Conservation (phyloP, 2,113 vertebrate genomes). For the Columbina picui region DNA sequence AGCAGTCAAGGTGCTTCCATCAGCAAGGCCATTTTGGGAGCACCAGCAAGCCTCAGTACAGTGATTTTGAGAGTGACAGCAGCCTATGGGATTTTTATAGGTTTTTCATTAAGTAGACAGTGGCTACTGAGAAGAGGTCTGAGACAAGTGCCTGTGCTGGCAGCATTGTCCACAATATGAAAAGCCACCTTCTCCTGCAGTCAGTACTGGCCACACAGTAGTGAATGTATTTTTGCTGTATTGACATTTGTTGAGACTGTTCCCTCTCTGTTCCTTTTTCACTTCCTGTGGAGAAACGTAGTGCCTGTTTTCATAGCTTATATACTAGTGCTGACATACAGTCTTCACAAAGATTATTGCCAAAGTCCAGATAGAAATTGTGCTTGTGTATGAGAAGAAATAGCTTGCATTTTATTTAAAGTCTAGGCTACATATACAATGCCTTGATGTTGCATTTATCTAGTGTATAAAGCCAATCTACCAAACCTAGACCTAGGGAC, state of each 20-base stretch:
- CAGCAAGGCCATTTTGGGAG: background rate
- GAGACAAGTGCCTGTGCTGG: background rate
- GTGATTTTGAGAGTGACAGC: background rate
- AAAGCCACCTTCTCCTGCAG: background rate
- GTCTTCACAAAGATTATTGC: background rate
- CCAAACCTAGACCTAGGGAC: background rate
- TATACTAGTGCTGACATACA: background rate
- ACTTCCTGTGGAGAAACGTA: background rate
- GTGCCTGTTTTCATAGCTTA: background rate
- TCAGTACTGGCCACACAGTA: background rate
- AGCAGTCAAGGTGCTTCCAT: background rate
- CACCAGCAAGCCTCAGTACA: fast-evolving
- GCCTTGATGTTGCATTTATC: background rate
- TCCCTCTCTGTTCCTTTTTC: background rate
- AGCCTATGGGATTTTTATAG: background rate
- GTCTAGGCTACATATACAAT: background rate
- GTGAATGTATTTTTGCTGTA: background rate
- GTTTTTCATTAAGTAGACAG: background rate
- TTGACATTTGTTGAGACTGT: background rate
- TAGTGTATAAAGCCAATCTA: background rate
- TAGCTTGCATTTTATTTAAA: background rate
- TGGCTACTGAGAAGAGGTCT: background rate
- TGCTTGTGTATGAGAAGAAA: background rate
- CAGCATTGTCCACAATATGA: background rate
- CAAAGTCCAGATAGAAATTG: background rate